Conservation (phyloP, 2,888 invertebrate genomes). For the Tetragnatha montana region DNA sequence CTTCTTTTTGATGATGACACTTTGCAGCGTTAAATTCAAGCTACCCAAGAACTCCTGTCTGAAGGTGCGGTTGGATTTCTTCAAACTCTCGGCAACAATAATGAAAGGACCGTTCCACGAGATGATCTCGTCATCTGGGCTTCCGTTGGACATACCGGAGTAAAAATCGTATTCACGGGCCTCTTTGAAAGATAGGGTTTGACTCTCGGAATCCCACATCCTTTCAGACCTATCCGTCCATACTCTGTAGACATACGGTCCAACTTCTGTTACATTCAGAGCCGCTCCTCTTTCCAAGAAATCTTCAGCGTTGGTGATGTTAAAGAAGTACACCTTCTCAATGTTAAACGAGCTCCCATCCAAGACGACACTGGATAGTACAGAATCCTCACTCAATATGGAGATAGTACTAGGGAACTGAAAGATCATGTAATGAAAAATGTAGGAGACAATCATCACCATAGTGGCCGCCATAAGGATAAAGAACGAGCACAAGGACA, state of each 20-base stretch:
- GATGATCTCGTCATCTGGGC: constrained; percentile 73
- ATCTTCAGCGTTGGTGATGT: constrained; percentile 65
- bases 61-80: neutral
- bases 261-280: constrained; percentile 59
- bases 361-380: too few species aligned
- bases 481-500: too few species aligned
- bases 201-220: constrained; percentile 72
- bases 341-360: too few species aligned
- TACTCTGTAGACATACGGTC: constrained; percentile 69
- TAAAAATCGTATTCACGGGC: constrained; percentile 73
- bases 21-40: constrained; percentile 35
- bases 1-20: constrained; percentile 54
- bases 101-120: constrained; percentile 73
- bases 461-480: too few species aligned
- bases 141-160: constrained; percentile 72
- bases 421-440: too few species aligned
- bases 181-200: constrained; percentile 74
- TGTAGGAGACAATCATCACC: too few species aligned
- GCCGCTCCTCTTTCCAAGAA: constrained; percentile 9
- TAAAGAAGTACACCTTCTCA: constrained; percentile 67
- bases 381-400: too few species aligned
- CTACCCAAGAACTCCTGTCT: neutral
- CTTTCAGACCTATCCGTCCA: constrained; percentile 73
- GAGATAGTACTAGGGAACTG: too few species aligned
- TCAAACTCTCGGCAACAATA: constrained; percentile 11